Evolutionary conservation across 1,140 invertebrate species (phyloP).

Genomic region (Drosophila subobscura): DNA sequence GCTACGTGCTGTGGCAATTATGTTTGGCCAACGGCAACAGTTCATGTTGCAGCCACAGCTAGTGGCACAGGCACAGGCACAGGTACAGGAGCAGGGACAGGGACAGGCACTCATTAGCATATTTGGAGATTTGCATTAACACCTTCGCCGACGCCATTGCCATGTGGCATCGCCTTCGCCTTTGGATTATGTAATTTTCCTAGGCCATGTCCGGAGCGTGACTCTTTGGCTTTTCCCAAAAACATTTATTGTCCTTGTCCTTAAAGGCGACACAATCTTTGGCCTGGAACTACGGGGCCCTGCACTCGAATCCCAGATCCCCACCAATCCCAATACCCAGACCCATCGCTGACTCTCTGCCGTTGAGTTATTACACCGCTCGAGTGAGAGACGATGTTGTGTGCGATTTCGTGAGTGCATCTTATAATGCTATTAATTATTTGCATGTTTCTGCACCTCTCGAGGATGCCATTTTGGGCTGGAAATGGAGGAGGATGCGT

Average conservation of each 20-base stretch:
- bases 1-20: conserved; percentile 52
- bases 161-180: no score
- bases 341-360: conserved; percentile 2
- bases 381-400: conserved; percentile 60
- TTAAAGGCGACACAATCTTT: conserved; percentile 54
- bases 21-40: conserved; percentile 31
- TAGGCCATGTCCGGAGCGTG: conserved; percentile 62
- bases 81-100: conserved; percentile 16
- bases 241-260: conserved; percentile 80
- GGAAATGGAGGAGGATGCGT: conserved; percentile 35
- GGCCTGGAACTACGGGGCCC: conserved; percentile 14
- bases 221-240: conserved; percentile 64
- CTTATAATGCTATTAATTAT: conserved; percentile 84
- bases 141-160: conserved; percentile 53
- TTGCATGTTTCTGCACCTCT: conserved; percentile 80
- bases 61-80: conserved; percentile 19
- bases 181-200: conserved; percentile 72
- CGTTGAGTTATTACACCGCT: conserved; percentile 77
- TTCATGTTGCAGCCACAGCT: conserved; percentile 38
- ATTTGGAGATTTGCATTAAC: conserved; percentile 83
- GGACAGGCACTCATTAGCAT: conserved; percentile 71
- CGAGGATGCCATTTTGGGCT: conserved; percentile 22
- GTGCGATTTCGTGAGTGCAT: conserved; percentile 83
- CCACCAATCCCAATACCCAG: conserved; percentile 13
- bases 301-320: conserved; percentile 1